phyloP scores from a whole-genome alignment of 2,797 vertebrate species.

The Microctenopoma stevenorrisi region DNA sequence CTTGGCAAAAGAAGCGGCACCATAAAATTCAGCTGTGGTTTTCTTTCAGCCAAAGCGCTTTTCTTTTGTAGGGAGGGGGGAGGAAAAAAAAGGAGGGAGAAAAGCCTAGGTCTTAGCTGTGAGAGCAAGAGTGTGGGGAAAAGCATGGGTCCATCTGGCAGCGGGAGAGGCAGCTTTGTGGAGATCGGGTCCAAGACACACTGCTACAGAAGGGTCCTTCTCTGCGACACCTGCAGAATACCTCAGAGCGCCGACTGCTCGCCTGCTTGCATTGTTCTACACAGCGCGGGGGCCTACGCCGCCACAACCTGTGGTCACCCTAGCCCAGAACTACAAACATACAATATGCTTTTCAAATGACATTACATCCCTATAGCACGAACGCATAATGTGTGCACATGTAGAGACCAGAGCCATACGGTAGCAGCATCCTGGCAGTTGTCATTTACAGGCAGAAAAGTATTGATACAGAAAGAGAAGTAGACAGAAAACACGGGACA shows the following conservation, averaged over 20 bases:
- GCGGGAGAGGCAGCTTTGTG: constrained; percentile 83
- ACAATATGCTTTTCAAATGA: constrained; percentile 59
- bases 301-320: constrained; percentile 60
- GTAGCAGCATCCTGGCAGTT: constrained; percentile 31
- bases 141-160: constrained; percentile 88
- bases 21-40: constrained; percentile 90
- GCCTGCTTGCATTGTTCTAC: constrained; percentile 75
- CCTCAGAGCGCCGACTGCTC: constrained; percentile 68
- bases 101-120: constrained; percentile 88
- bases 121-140: constrained; percentile 84
- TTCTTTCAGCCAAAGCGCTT: constrained; percentile 89
- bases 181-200: constrained; percentile 85
- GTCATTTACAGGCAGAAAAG: constrained; percentile 50
- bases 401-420: constrained; percentile 3
- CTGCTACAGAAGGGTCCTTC: constrained; percentile 86
- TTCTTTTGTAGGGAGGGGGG: constrained; percentile 80
- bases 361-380: constrained; percentile 37
- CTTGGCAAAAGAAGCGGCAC: constrained; percentile 87
- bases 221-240: constrained; percentile 85
- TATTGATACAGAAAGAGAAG: constrained; percentile 37
- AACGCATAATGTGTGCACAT: constrained; percentile 25
- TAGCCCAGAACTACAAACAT: constrained; percentile 50
- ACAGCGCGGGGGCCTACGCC: constrained; percentile 51
- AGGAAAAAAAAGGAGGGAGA: constrained; percentile 71
- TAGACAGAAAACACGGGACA: constrained; percentile 20